Conservation (phyloP, 2,888 invertebrate genomes). For the Xestia rhomboidea region DNA sequence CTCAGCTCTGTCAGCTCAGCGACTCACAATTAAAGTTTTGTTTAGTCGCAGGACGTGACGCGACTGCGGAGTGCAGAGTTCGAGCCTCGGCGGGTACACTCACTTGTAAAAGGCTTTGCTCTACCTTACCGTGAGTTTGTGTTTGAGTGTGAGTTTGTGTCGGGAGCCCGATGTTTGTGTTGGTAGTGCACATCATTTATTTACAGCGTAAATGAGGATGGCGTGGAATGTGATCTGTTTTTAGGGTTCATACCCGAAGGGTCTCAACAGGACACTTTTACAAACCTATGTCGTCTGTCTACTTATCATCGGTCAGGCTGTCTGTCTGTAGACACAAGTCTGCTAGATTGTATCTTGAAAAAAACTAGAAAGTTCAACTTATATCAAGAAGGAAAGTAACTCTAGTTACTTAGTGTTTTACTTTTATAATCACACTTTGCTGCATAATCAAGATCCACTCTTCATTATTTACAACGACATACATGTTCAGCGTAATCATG, state of each 20-base stretch:
- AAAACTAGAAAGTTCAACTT: not conserved
- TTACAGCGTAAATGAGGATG: not conserved
- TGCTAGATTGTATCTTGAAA: not conserved
- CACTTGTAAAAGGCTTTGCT: not conserved
- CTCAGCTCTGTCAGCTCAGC: conserved; percentile 12
- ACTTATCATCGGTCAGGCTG: too few relatives aligned
- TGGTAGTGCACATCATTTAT: not conserved
- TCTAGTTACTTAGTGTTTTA: not conserved
- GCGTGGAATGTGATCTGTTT: not conserved
- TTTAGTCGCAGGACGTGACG: conserved; percentile 31
- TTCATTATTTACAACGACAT: not conserved
- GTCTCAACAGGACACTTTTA: not conserved
- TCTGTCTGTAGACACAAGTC: too few relatives aligned
- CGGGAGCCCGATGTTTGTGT: not conserved
- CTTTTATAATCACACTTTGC: not conserved
- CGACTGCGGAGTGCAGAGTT: conserved; percentile 22
- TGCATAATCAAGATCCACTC: not conserved
- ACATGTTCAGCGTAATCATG: not conserved
- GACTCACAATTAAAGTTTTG: conserved; percentile 33
- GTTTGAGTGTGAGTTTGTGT: too few relatives aligned
- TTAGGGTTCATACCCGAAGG: not conserved
- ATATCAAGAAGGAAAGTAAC: not conserved
- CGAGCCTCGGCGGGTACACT: not conserved
- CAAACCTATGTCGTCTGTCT: not conserved
- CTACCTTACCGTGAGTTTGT: too few relatives aligned